phyloP scores from a whole-genome alignment of 2,797 vertebrate genomes.

The Poecilia wingei region DNA sequence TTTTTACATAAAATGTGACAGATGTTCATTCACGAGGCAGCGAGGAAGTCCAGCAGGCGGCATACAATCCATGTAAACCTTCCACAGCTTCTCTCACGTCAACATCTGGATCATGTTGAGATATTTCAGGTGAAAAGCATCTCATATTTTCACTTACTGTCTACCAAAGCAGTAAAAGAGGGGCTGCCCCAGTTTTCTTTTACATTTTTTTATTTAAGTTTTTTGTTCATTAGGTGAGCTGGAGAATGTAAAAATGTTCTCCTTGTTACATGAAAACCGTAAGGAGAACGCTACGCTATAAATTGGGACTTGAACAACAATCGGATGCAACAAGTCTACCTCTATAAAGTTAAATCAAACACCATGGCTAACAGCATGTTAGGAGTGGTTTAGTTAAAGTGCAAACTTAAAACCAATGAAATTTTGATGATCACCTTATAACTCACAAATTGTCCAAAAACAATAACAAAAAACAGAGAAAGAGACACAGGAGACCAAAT shows the following conservation, averaged over 20 bases:
- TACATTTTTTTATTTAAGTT: not conserved
- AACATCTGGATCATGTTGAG: slow-evolving; percentile 50
- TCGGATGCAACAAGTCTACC: not conserved
- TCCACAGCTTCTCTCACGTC: slow-evolving; percentile 17
- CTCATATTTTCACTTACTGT: not conserved
- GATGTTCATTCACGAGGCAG: slow-evolving; percentile 9
- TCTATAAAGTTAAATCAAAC: not conserved
- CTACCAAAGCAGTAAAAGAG: slow-evolving; percentile 10
- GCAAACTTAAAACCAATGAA: not conserved
- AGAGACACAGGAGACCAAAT: not conserved
- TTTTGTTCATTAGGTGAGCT: not conserved
- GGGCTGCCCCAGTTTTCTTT: not conserved
- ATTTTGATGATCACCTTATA: not conserved
- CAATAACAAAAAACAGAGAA: not conserved
- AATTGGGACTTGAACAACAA: not conserved
- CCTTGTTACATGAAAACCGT: not conserved
- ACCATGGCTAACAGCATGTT: not conserved
- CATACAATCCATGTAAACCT: slow-evolving; percentile 19
- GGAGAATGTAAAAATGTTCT: not conserved
- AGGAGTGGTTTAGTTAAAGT: not conserved
- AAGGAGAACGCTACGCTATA: not conserved
- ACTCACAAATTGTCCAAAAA: not conserved
- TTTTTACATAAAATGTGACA: slow-evolving; percentile 22
- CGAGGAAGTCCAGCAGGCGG: slow-evolving; percentile 32
- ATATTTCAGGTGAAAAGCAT: slow-evolving; percentile 22